Base-by-base conservation (phyloP, 2,888 invertebrate species). In the Spilarctia lutea region DNA sequence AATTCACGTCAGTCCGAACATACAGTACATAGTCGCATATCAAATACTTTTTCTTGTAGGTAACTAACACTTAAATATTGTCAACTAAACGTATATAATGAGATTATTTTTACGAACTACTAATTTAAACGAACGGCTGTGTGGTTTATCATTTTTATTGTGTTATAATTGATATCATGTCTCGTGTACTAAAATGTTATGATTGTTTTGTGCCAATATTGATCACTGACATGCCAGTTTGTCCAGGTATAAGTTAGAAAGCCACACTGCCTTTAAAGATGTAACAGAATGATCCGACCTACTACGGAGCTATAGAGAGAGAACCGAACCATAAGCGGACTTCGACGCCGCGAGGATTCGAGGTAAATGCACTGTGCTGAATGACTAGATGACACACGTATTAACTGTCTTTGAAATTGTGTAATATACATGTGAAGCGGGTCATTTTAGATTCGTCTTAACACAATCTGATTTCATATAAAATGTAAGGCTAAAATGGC, bases 201-300 rank as follows among this genome's bases (percentile, higher is more conserved):
- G 77, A 83, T 84, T 80, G 82, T 83, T 88, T 84, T 90, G 89
- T 92, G 91, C 85, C 91, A 89, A 93, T 93, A 90, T 90, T 92
- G 86, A 92, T 91, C 85, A 90, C 90, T 90, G 88, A 88, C 89
- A 91, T 94, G 93, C 91, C 92, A 92, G 93, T 95, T 89, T 95
- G 95, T 95, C 92, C 95, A 95, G 95, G 95, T 95, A 85, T 90
- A 92, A 90, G 88, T 91, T 92, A 93, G 87, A 92, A 91, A 90
- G 92, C 94, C 95, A 95, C 94, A 95, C 94, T 92, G 94, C 94
- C 94, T 93, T 91, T 90, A 91, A 91, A 88, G 85, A 85, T 85
- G 91, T 92, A 91, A 90, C 90, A 89, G 91, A 91, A 91, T 89
- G 90, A 90, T 89, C 87, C 90, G 89, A 86, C 88, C 88, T 86